Percentiles rank a stretch among this genome's conserved stretches.
These are phyloP conservation scores for Engystomops pustulosus DNA, from an alignment of 2,113 vertebrate genomes.

Conservation along the genomic window DNA sequence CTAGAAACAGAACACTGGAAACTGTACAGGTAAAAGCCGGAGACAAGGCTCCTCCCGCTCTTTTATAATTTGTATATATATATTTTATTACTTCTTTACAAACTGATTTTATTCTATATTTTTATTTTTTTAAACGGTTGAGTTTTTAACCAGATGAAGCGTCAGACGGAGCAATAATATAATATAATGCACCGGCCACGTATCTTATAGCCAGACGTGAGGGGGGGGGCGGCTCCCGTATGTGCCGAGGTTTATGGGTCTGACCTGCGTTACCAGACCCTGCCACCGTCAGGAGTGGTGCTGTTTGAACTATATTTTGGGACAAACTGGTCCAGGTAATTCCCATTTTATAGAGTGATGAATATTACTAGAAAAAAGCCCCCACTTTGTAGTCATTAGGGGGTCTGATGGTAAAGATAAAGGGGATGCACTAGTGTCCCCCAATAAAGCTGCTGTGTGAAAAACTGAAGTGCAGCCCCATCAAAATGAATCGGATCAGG, in stretches of 20 bases:
- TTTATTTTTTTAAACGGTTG: conserved; percentile 27
- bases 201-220: not conserved
- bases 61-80: conserved; percentile 48
- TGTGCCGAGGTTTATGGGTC: not conserved
- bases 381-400: too few relatives aligned
- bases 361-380: too few relatives aligned
- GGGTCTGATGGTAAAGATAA: too few relatives aligned
- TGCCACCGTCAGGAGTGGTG: too few relatives aligned
- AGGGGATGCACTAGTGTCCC: too few relatives aligned
- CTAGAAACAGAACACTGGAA: conserved; percentile 50
- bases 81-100: conserved; percentile 46
- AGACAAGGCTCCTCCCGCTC: not conserved
- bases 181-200: not conserved
- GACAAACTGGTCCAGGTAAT: too few relatives aligned
- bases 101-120: conserved; percentile 37
- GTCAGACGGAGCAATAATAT: not conserved
- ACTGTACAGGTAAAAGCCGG: conserved; percentile 38
- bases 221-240: not conserved
- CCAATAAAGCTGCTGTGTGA: too few relatives aligned
- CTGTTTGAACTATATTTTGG: too few relatives aligned
- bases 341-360: too few relatives aligned
- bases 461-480: too few relatives aligned
- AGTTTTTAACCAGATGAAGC: conserved; percentile 7
- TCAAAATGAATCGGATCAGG: too few relatives aligned
- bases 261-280: too few relatives aligned